Conservation (phyloP, 2,888 invertebrate species). For the Drosophila vallismaia region DNA sequence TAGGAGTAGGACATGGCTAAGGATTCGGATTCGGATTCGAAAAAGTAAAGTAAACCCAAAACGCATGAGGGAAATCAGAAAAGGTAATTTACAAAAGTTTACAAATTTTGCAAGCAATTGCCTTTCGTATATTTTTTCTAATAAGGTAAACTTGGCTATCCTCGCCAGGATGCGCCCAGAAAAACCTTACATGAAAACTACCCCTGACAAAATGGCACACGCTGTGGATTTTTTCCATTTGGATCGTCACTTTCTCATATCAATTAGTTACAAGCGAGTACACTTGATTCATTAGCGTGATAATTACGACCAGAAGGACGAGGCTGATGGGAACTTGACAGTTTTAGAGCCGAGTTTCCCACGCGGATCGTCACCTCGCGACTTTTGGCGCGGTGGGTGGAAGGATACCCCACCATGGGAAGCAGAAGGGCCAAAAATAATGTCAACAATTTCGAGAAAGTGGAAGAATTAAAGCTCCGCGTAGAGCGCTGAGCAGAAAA, state of each 20-base stretch:
- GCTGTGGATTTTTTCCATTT: conserved; percentile 20
- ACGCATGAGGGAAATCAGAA: conserved; percentile 31
- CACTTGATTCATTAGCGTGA: conserved; percentile 80
- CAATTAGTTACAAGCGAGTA: conserved; percentile 77
- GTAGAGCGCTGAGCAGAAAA: conserved; percentile 27
- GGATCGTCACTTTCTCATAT: conserved; percentile 72
- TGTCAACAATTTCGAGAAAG: conserved; percentile 56
- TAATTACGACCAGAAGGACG: conserved; percentile 66
- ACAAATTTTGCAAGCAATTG: conserved; percentile 64
- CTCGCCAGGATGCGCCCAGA: conserved; percentile 1
- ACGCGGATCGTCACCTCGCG: conserved; percentile 33
- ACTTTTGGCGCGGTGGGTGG: no score
- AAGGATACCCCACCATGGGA: background rate
- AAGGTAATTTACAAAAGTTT: conserved; percentile 72
- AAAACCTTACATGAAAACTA: conserved; percentile 59
- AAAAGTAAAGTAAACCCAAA: conserved; percentile 10
- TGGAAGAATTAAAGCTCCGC: conserved; percentile 53
- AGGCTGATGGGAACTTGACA: conserved; percentile 57
- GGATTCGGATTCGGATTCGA: conserved; percentile 12
- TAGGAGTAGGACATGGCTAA: no score
- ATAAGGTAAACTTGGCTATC: conserved; percentile 50
- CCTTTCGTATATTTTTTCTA: conserved; percentile 52
- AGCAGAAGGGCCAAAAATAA: conserved; percentile 43
- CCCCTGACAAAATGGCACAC: conserved; percentile 35
- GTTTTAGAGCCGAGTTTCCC: conserved; percentile 57